Evolutionary conservation across 1,140 invertebrate genomes (phyloP), one percentile per base, ranked within the genome.

Genomic region (Orchesella cincta): DNA sequence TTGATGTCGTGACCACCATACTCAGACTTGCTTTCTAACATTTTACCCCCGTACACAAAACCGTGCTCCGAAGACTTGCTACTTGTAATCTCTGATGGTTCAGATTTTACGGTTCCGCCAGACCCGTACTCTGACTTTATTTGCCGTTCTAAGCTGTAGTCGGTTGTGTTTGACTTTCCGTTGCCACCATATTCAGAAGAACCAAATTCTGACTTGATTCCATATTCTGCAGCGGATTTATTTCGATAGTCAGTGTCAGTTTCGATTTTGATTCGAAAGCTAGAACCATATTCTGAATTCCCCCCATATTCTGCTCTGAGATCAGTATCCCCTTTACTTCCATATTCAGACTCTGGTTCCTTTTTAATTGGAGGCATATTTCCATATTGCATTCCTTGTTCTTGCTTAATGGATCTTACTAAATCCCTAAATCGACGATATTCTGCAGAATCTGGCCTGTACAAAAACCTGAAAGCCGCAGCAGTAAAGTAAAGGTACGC

Each of bases 391-490:
- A 57, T 14, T 3, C 23, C 23, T 57, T 57, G 12, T 5, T 67
- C 62, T 33, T 67, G 62, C 29, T 74, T 76, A n/a, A 79, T 35
- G 26, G 80, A 57, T 34, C 23, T 1, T 14, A 82, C 76, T 28
- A 82, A 39, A 29, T 80, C 81, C 54, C 81, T 36, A 46, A 78
- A 82, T n/a, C 57, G 28, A 0, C 73, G 35, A 46, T 80, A 82
- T 75, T 82, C 81, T 26, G 64, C 67, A 18, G 81, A 82, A 54
- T 82, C 79, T 3, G 79, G 77, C 16, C 71, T 57, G 33, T 77
- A 76, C 2, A 82, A 34, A 75, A 82, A 82, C 80, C 80, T 81
- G 23, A n/a, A n/a, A n/a, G n/a, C n/a, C n/a, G n/a, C n/a, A n/a
- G n/a, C n/a, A n/a, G n/a, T n/a, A n/a, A n/a, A n/a, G n/a, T n/a